Conservation (phyloP, 2,888 invertebrate species). For the Pachycephus smyrnensis region DNA sequence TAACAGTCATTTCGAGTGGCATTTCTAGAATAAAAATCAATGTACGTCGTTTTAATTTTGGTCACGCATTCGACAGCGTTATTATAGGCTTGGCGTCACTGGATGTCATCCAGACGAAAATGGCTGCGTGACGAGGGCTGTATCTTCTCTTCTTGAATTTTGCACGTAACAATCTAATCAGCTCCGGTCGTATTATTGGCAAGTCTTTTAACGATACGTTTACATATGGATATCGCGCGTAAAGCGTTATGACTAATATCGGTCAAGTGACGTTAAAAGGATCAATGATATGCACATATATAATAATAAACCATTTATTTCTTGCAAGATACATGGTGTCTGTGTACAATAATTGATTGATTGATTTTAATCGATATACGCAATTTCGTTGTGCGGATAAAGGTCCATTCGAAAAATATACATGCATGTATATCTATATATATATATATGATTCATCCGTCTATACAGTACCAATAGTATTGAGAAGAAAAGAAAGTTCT, state of each 20-base stretch:
- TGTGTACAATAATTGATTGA: not conserved
- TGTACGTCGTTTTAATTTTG: not conserved
- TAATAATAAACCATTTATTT: constrained; percentile 39
- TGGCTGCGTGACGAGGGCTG: not conserved
- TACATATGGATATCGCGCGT: not conserved
- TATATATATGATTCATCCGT: not conserved
- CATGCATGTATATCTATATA: not conserved
- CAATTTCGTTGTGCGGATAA: not conserved
- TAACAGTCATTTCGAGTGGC: not conserved
- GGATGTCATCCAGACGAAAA: not conserved
- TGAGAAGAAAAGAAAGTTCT: not conserved
- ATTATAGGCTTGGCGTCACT: not conserved
- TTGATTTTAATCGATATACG: not conserved
- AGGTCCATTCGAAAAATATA: not conserved
- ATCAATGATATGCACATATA: not conserved
- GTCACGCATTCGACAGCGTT: not conserved
- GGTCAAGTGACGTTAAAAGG: not conserved
- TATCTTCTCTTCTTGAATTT: not conserved
- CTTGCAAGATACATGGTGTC: constrained; percentile 41
- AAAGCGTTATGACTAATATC: not conserved
- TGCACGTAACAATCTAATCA: not conserved
- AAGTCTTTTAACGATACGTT: not conserved
- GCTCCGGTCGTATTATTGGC: not conserved
- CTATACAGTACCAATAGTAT: not conserved
- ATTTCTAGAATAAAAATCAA: not conserved